Base-by-base conservation (phyloP, 1,140 invertebrate genomes). In the Telenomus remus region DNA sequence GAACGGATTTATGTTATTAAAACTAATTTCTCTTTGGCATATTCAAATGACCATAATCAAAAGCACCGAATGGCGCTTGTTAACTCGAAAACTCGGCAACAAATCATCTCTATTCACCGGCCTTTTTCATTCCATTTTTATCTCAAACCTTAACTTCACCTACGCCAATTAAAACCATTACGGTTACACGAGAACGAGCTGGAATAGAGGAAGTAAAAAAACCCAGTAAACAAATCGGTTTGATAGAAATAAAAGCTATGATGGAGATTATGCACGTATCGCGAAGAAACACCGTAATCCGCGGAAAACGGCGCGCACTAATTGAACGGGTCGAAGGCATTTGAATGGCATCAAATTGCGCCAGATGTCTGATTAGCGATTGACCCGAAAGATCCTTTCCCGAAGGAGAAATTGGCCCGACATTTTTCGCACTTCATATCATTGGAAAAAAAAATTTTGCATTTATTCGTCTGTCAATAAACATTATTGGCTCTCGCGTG, bases 401-500 rank as follows among this genome's bases (percentile, higher is more conserved):
- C 54, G 33, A 33, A 49, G 48, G 64, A 59, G 64, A 68, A 68
- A 68, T 55, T 47, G 43, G 34, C 43, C 48, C 7, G 34, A 13
- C 34, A 66, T 66, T 66, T 66, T 56, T 66, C 39, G 63, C 47
- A 51, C 53, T 57, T 50, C 47, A 43, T 57, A 51, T 57, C 50
- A 57, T 57, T 57, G 53, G 37, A 16, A 57, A 66, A 54, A 57
- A 46, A 27, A 27, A 27, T 27, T 27, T 27, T 57, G 54, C 53
- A 66, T 66, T 56, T 56, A 57, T 66, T 66, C 63, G 53, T 44
- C 35, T 57, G 61, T 66, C 63, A 57, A 57, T 66, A 66, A 66
- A 66, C 63, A 50, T 66, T 66, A 66, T 66, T 66, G 56, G 53
- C 46, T 60, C 65, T 69, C 49, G 65, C 65, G 56, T 69, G 65